Base-by-base conservation (phyloP, 2,113 vertebrate species). In the Protomyctophum bolini region DNA sequence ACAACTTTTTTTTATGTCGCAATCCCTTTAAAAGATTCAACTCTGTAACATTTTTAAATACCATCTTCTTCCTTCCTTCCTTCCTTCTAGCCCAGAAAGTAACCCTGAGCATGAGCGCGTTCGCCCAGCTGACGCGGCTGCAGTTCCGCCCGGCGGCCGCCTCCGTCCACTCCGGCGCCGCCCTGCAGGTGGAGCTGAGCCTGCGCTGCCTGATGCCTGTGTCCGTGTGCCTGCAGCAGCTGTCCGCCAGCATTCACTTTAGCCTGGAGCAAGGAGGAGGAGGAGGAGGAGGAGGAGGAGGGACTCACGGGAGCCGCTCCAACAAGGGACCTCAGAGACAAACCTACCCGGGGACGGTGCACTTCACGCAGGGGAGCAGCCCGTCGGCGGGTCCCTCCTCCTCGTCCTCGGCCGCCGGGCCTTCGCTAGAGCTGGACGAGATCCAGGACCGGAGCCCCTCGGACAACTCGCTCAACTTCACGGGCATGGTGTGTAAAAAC, bases 401-500 rank as follows among this genome's bases (percentile, higher is more conserved):
- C 6, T 3, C 70, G 76, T 21, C 88, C 66, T 29, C 75, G 0
- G 86, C 69, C 28, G 77, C 33, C 0, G 61, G 90, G 0, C 94
- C 96, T 0, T 76, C 92, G 0, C 81, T 96, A 86, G 97, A 99
- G 77, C 80, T 99, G 5, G 91, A 90, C 0, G 97, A 98, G 77
- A 92, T 96, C 80, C 94, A 95, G 7, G 97, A 98, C 85, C 78
- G 94, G 50, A 98, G 97, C 65, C 96, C 97, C 0, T 94, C 97
- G 0, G 98, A 98, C 74, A 94, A 94, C 73, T 89, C 93, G 0
- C 77, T 98, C 71, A 96, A 88, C 91, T 95, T 94, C 0, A 91
- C 95, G 0, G 95, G 97, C 1, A 94, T 99, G 21, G 93, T 98
- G 63, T 99, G 97, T 86, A 97, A 92, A 73, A 99, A 99, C 0